Base-by-base conservation (phyloP, 2,888 invertebrate species). In the Candidula unifasciata region DNA sequence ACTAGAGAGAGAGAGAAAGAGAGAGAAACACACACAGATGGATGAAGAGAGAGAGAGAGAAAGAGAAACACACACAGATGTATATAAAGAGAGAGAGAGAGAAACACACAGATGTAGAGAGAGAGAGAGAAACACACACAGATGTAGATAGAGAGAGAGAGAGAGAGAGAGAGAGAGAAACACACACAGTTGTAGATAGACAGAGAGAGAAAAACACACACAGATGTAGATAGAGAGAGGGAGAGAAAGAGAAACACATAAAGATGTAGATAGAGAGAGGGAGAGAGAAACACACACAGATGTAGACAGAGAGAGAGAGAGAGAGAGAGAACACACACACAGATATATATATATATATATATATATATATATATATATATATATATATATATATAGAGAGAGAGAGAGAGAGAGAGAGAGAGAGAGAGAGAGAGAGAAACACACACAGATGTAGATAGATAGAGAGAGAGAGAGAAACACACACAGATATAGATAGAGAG, bases 401-500 rank as follows among this genome's bases (percentile, higher is more conserved):
- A 33, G 52, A 27, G 64, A 60, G 69, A 37, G 66, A 80, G 52
- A 69, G 69, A 80, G 68, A 66, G 27, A 80, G 71, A 69, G 37
- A 24, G 33, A 80, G 80, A 52, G 54, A 69, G 69, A 69, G 16
- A 52, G 69, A 69, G 69, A 69, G n/a, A 80, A 69, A 44, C 10
- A 44, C 30, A 52, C 27, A 54, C 52, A 52, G 37, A 33, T 27
- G 18, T 33, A 60, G 69, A 37, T 35, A 80, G 52, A 69, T 44
- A 80, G 68, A 66, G 27, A 80, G 71, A 69, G 37, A 24, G 33
- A 80, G 80, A 52, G 54, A 69, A 52, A 69, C 24, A 52, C 33
- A 69, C 52, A 69, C 30, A 69, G 69, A 69, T 52, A 69, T n/a
- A 80, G 80, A 68, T n/a, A n/a, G n/a, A n/a, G n/a, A n/a, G n/a